Evolutionary conservation across 2,888 invertebrate genomes (phyloP), one percentile per base, ranked within the genome.

Genomic region (Arrhopalites spinosus): DNA sequence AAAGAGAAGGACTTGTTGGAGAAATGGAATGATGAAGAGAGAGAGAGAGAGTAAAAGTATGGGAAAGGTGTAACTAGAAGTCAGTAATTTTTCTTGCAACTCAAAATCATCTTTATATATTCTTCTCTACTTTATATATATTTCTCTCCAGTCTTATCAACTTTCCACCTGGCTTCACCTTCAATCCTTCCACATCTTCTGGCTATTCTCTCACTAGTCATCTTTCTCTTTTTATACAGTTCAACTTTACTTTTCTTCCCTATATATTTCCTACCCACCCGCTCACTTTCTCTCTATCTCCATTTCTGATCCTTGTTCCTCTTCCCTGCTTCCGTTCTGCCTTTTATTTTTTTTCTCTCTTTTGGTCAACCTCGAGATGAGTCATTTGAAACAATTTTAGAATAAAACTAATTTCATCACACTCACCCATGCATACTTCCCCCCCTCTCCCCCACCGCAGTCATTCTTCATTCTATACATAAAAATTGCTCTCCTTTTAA

Each of bases 141-240:
- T 36, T 36, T 36, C 36, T 36, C n/a, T n/a, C 1, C 1, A 3
- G 47, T 47, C 69, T 69, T 69, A 69, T 69, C 69, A 45, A 50
- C 69, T 69, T 67, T 69, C 69, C 69, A 69, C 69, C 45, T 69
- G 69, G 45, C 50, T 69, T 69, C 69, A 27, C 45, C 30, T 23
- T 59, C 27, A 1, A 23, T 64, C 30, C 29, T 23, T 64, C 36
- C 30, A 15, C 11, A n/a, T 36, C 20, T 61, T 25, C 25, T 61
- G 13, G 15, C 23, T 23, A 23, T 61, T 29, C 25, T 36, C 27
- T 1, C 36, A 36, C 64, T 15, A 1, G 23, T 20, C 17, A 5
- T 7, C 59, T 64, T 36, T 30, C 20, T 17, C 64, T 27, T 27
- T 63, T 27, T 64, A 36, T 36, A 36, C 36, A 36, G 36, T 36